Evolutionary conservation across 2,888 invertebrate species (phyloP).

Genomic region (Brachypterus glaber): DNA sequence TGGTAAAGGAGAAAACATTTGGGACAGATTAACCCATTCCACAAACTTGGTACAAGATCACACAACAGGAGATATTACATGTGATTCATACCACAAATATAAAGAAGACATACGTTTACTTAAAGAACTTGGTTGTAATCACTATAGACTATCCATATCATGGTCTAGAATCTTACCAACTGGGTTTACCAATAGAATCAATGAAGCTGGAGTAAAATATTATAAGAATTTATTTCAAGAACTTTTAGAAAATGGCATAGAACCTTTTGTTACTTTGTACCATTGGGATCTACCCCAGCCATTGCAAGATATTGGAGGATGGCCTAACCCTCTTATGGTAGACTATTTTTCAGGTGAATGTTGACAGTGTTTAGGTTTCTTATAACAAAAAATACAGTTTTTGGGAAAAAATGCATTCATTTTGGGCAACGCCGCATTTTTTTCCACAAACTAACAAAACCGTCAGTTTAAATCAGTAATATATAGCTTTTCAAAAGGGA

Average conservation of each 20-base stretch:
- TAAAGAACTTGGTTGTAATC: slow-evolving; percentile 45
- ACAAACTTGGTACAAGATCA: slow-evolving; percentile 42
- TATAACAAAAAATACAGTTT: too few species aligned
- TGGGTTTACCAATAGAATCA: slow-evolving; percentile 55
- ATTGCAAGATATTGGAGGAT: slow-evolving; percentile 46
- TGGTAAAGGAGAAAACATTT: slow-evolving; percentile 41
- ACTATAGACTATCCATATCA: slow-evolving; percentile 41
- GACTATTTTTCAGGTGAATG: slow-evolving; percentile 13
- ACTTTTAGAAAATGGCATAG: slow-evolving; percentile 48
- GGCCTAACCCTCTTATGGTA: slow-evolving; percentile 44
- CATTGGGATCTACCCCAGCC: slow-evolving; percentile 33
- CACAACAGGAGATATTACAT: slow-evolving; percentile 53
- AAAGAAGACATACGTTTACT: slow-evolving; percentile 52
- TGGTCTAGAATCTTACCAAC: slow-evolving; percentile 44
- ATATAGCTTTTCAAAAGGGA: too few species aligned
- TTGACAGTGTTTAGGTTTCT: too few species aligned
- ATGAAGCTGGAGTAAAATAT: slow-evolving; percentile 58
- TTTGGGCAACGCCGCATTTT: too few species aligned
- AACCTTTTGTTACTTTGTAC: slow-evolving; percentile 39
- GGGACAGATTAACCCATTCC: slow-evolving; percentile 43
- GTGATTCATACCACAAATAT: slow-evolving; percentile 57
- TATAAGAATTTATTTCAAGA: slow-evolving; percentile 65
- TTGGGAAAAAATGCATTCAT: too few species aligned
- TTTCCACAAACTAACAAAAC: too few species aligned
- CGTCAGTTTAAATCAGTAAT: too few species aligned